A percentile compares a stretch with the other conserved stretches of the same genome.
phyloP scores from a whole-genome alignment of 2,888 invertebrate species.

The Leucoma salicis region DNA sequence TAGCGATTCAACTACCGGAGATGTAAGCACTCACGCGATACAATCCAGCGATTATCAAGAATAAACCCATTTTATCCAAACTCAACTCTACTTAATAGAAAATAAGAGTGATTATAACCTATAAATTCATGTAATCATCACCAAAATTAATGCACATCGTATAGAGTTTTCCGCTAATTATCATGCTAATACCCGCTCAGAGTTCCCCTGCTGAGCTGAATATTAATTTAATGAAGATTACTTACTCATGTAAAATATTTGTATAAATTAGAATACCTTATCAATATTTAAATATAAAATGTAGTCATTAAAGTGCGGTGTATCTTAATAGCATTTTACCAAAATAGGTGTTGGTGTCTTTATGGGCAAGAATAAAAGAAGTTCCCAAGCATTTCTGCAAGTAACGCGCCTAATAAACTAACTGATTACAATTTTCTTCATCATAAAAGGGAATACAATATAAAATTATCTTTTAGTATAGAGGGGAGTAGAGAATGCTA shows the following conservation, averaged over 20 bases:
- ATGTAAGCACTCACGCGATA: constrained; percentile 56
- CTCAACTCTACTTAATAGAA: constrained; percentile 14
- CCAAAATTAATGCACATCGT: constrained; percentile 49
- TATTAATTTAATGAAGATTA: constrained; percentile 51
- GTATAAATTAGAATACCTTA: constrained; percentile 41
- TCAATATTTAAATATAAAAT: constrained; percentile 30
- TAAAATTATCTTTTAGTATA: constrained; percentile 70
- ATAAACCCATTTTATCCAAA: constrained; percentile 17
- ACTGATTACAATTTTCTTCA: constrained; percentile 74
- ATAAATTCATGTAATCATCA: constrained; percentile 23
- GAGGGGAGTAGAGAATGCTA: constrained; percentile 71
- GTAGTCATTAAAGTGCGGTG: constrained; percentile 22
- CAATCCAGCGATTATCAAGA: constrained; percentile 51
- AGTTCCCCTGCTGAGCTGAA: constrained; percentile 49
- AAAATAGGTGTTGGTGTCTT: constrained; percentile 35
- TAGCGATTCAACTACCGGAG: constrained; percentile 44
- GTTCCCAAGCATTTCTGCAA: constrained; percentile 61
- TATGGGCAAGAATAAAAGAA: constrained; percentile 42
- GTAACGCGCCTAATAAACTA: constrained; percentile 74
- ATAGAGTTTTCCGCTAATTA: constrained; percentile 69
- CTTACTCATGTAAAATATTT: constrained; percentile 33
- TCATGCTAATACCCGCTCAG: constrained; percentile 54
- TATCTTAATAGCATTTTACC: constrained; percentile 33
- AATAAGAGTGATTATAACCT: constrained; percentile 14
- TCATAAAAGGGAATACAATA: constrained; percentile 68